Conservation (phyloP, 2,888 invertebrate species). For the Phyllotreta striolata region DNA sequence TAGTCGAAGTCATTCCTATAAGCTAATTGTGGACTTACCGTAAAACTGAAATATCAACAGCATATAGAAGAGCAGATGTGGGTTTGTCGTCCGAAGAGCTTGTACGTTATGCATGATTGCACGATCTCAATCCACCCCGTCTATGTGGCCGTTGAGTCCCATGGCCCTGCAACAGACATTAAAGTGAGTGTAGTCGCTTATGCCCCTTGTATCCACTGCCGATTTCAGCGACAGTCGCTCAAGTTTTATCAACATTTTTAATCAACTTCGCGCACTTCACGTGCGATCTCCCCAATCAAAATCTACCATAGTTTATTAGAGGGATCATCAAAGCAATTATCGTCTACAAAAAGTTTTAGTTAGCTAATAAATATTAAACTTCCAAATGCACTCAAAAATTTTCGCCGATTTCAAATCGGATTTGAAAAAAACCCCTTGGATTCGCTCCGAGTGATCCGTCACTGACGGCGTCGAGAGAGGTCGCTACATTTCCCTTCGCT, state of each 20-base stretch:
- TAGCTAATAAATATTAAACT: too few relatives aligned
- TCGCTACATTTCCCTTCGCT: slow-evolving; percentile 33
- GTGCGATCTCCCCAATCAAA: background rate
- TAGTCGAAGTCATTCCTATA: slow-evolving; percentile 26
- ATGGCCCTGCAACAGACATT: slow-evolving; percentile 59
- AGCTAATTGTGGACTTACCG: slow-evolving; percentile 49
- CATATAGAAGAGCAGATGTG: slow-evolving; percentile 53
- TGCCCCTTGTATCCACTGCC: slow-evolving; percentile 14
- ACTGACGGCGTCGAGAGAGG: slow-evolving; percentile 18
- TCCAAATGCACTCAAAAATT: background rate
- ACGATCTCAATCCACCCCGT: slow-evolving; percentile 59
- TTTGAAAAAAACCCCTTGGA: background rate
- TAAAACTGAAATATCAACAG: slow-evolving; percentile 53
- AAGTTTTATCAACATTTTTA: background rate
- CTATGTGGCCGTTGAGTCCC: slow-evolving; percentile 56
- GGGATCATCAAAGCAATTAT: too few relatives aligned
- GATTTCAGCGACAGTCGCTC: slow-evolving; percentile 8
- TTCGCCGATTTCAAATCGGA: background rate
- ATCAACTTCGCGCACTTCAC: background rate
- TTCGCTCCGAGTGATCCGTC: background rate
- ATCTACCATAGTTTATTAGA: background rate
- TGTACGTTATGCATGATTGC: slow-evolving; percentile 57
- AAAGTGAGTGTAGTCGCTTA: slow-evolving; percentile 41
- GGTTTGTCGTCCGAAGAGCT: slow-evolving; percentile 51
- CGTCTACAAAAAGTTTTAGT: too few relatives aligned